Conservation (phyloP, 2,888 invertebrate species). For the Stenodema calcarata region DNA sequence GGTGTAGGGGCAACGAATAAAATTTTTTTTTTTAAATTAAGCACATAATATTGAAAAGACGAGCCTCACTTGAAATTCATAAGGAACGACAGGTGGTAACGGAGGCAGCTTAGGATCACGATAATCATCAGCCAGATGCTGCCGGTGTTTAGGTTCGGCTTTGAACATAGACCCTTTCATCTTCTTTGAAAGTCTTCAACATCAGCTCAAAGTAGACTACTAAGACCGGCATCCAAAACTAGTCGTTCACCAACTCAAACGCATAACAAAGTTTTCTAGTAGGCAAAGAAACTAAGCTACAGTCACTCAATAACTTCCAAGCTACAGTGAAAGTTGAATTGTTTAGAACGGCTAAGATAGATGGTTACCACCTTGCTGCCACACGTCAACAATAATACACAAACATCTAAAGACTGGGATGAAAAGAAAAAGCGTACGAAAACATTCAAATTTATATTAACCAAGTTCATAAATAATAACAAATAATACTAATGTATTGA, state of each 20-base stretch:
- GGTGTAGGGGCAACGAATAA: too few relatives aligned
- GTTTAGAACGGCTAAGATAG: too few relatives aligned
- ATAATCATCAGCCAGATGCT: conserved; percentile 18
- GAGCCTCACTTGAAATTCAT: background rate
- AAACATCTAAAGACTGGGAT: too few relatives aligned
- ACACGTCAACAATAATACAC: too few relatives aligned
- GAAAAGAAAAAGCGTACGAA: background rate
- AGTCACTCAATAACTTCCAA: too few relatives aligned
- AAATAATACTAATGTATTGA: conserved; percentile 13
- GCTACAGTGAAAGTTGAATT: too few relatives aligned
- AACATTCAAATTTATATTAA: conserved; percentile 40
- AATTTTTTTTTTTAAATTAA: too few relatives aligned
- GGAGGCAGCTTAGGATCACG: conserved; percentile 19
- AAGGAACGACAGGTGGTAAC: background rate
- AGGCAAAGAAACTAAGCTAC: background rate
- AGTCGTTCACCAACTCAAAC: too few relatives aligned
- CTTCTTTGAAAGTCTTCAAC: background rate
- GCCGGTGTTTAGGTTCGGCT: background rate
- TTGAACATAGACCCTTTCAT: conserved; percentile 26
- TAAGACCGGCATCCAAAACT: background rate
- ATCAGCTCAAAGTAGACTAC: background rate
- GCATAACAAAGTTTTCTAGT: too few relatives aligned
- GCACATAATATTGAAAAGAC: background rate
- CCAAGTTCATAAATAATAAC: conserved; percentile 31
- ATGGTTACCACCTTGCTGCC: too few relatives aligned